A percentile compares a stretch with the other conserved stretches of the same genome.
Evolutionary conservation across 2,888 invertebrate genomes (phyloP).

Genomic region (Panopea generosa): DNA sequence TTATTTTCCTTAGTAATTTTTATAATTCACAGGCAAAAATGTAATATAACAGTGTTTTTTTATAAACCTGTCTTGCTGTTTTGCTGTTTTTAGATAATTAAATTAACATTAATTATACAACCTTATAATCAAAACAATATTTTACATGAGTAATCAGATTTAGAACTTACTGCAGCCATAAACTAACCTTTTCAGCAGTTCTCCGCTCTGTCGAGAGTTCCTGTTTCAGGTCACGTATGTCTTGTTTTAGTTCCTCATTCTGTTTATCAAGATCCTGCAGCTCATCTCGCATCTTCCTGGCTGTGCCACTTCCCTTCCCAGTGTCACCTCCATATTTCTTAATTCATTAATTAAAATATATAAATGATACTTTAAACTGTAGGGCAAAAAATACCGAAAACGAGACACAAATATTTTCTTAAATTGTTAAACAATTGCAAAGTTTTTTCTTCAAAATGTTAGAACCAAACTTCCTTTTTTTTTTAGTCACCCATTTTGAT

Average conservation of each 20-base stretch:
- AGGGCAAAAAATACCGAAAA: neutral
- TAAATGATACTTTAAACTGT: neutral
- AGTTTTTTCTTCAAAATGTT: too few relatives aligned
- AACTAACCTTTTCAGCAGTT: conserved; percentile 75
- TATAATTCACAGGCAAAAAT: too few relatives aligned
- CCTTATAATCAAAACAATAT: too few relatives aligned
- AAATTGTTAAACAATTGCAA: too few relatives aligned
- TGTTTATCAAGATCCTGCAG: conserved; percentile 81
- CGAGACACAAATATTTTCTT: neutral
- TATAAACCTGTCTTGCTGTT: too few relatives aligned
- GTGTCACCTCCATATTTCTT: conserved; percentile 76
- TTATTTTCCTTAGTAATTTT: too few relatives aligned
- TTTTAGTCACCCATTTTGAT: too few relatives aligned
- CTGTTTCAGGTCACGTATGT: conserved; percentile 78
- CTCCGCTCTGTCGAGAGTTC: conserved; percentile 79
- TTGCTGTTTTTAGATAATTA: too few relatives aligned
- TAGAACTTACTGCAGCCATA: neutral
- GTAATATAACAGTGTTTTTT: too few relatives aligned
- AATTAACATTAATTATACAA: too few relatives aligned
- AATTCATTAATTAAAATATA: conserved; percentile 18
- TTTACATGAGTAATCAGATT: too few relatives aligned
- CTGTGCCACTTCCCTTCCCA: conserved; percentile 63
- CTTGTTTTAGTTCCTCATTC: conserved; percentile 76
- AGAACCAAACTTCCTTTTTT: too few relatives aligned
- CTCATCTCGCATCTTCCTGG: conserved; percentile 78